phyloP scores from a whole-genome alignment of 2,113 vertebrate species.

The Rhinogobius similis region DNA sequence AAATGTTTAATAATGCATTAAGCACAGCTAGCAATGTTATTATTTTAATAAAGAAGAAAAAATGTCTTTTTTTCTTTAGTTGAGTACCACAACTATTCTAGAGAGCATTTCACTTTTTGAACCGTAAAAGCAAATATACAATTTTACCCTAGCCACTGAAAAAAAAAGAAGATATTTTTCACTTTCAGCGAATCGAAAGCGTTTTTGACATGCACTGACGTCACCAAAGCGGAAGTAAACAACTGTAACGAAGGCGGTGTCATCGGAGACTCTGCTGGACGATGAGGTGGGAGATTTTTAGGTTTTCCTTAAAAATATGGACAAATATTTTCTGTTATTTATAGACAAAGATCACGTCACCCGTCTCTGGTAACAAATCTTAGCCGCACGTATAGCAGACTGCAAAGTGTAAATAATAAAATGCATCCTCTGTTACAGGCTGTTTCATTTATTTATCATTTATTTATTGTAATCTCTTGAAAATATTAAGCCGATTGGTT shows the following conservation, averaged over 20 bases:
- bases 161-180: not conserved
- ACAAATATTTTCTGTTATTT: not conserved
- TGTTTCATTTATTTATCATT: too few relatives aligned
- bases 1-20: too few relatives aligned
- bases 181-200: not conserved
- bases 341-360: not conserved
- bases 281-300: not conserved
- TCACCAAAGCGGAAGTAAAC: constrained; percentile 66
- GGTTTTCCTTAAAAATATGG: not conserved
- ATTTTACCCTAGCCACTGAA: too few relatives aligned
- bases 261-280: not conserved
- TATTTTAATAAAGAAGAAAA: too few relatives aligned
- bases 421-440: too few relatives aligned
- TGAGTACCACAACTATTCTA: too few relatives aligned
- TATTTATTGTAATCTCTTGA: too few relatives aligned
- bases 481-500: not conserved
- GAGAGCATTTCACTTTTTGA: not conserved
- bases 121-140: too few relatives aligned
- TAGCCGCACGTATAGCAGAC: too few relatives aligned
- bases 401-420: too few relatives aligned
- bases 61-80: too few relatives aligned
- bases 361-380: not conserved
- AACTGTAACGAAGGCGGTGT: constrained; percentile 9
- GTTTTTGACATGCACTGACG: not conserved
- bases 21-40: too few relatives aligned